Evolutionary conservation across 2,113 vertebrate genomes (phyloP), one percentile per base, ranked within the genome.

Genomic region (Podarcis muralis): DNA sequence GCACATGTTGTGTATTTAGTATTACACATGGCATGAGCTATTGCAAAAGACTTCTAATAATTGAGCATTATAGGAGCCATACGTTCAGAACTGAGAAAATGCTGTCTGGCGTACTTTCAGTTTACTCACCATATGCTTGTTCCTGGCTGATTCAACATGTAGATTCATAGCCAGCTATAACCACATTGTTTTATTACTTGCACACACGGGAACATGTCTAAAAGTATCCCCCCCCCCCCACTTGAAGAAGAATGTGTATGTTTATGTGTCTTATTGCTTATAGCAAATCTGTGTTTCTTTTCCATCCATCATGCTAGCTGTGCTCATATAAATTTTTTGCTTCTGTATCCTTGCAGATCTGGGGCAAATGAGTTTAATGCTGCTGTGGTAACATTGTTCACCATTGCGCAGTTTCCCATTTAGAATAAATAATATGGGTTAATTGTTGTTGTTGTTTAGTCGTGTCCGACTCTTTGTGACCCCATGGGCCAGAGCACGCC

Each of bases 101-200:
- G 48, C 79, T 43, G 30, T 20, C 48, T 83, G 84, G 84, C 71
- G 30, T 53, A 18, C 5, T 72, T 89, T 89, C 83, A 79, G 2
- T 72, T 74, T 80, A 85, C 27, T 80, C 37, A 35, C 76, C 53
- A 65, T 75, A 76, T 83, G 59, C 37, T 88, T 53, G 72, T 83
- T 88, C 59, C 57, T 83, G 81, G 87, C 37, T 22, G 68, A 62
- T 81, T 87, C 53, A 40, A 87, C 32, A 71, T 74, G 11, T 22
- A 53, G 68, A 40, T 37, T 81, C 59, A 76, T 37, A 83, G 72
- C 66, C 66, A 87, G 22, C 37, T 87, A 84, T 62, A 80, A 86
- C 74, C 85, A 30, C 30, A 48, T 48, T n/a, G 75, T 84, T 84
- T 84, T 74, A 84, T 62, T 53, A 43, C 66, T 75, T 86, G 78